Evolutionary conservation across 2,888 invertebrate species (phyloP).

Genomic region (Melolontha melolontha): DNA sequence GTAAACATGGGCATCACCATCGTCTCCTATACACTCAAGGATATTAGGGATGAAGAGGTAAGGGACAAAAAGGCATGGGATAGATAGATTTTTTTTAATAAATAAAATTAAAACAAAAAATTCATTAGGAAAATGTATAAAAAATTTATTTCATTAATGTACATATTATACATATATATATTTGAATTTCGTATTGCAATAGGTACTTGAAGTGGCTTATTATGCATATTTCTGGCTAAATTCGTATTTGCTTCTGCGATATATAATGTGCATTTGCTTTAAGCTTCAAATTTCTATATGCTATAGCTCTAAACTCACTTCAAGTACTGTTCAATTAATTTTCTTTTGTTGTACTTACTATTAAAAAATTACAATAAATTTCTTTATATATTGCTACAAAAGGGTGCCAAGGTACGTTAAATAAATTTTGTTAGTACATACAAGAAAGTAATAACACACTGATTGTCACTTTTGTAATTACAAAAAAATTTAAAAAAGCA

Average conservation of each 20-base stretch:
- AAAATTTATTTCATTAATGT: conserved; percentile 8
- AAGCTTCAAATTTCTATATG: conserved; percentile 15
- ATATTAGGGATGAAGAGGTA: conserved; percentile 95
- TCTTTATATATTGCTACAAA: conserved; percentile 58
- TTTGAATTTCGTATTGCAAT: conserved; percentile 4
- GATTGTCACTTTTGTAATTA: conserved; percentile 7
- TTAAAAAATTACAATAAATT: conserved; percentile 25
- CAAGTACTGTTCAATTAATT: conserved; percentile 9
- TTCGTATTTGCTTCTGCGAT: conserved; percentile 4
- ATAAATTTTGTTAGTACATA: conserved; percentile 23
- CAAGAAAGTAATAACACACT: conserved; percentile 5
- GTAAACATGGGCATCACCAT: conserved; percentile 98
- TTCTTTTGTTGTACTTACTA: conserved; percentile 17
- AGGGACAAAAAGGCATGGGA: conserved; percentile 53
- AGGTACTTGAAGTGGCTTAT: conserved; percentile 28
- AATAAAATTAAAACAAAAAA: conserved; percentile 16
- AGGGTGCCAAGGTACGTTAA: conserved; percentile 75
- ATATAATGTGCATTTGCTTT: conserved; percentile 9
- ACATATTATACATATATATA: conserved; percentile 5
- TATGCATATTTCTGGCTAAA: background rate
- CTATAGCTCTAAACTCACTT: conserved; percentile 5
- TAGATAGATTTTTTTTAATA: conserved; percentile 25
- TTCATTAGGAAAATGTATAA: background rate
- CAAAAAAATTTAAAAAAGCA: background rate
- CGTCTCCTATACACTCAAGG: conserved; percentile 94